Evolutionary conservation across 2,797 vertebrate species (phyloP), one percentile per base, ranked within the genome.

Genomic region (Parotocinclus haroldoi): DNA sequence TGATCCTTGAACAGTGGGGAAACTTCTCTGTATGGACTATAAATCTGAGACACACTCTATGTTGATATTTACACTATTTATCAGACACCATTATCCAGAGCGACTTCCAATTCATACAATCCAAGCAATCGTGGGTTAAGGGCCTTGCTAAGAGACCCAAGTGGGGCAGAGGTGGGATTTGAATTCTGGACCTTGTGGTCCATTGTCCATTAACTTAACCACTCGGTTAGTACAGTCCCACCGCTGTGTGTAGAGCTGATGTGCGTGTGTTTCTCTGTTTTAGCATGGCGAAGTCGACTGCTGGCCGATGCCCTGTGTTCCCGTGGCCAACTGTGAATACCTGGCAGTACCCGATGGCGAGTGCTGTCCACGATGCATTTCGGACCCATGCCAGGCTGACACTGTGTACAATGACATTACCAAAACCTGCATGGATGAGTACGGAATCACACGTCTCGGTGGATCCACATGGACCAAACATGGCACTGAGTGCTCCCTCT

Each of bases 401-500:
- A 87, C 88, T 11, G 63, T 92, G 9, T 90, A 86, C 72, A 93
- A 93, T 18, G 92, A 93, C 80, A 91, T 93, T 81, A 92, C 91
- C 74, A 93, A 93, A 82, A 93, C 91, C 0, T 94, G 93, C 75
- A 75, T 89, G 76, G 93, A 94, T 39, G 93, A 93, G 79, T 86
- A 86, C 68, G 91, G 87, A 0, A 81, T 91, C 10, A 66, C 90
- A 67, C 92, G 92, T 78, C 91, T 94, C 82, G 92, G 92, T 7
- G 93, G 93, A 45, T 91, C 93, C 4, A 92, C 92, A 48, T 94
- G 93, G 93, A 92, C 92, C 73, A 93, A 93, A 66, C 92, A 93
- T 0, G 91, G 91, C 84, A 92, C 92, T 0, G 92, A 93, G 81
- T 94, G 93, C 67, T 92, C 89, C 40, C 88, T 93, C 67, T 94